Percentiles rank a stretch among this genome's conserved stretches.
These are phyloP conservation scores for Drosophila micromelanica DNA, from an alignment of 1,140 invertebrate genomes.

Conservation along the genomic window DNA sequence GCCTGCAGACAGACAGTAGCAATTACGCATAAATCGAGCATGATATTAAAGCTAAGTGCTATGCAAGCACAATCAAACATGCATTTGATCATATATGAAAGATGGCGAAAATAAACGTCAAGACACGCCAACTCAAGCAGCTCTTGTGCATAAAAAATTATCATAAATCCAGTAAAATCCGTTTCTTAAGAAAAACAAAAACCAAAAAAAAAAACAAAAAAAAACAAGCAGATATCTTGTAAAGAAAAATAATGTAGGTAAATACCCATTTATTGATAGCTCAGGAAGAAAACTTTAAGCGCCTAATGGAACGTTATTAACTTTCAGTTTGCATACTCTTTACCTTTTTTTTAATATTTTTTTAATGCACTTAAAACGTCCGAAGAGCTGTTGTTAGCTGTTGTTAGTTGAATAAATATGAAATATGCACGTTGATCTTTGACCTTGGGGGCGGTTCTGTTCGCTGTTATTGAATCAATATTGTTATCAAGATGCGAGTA, in stretches of 20 bases:
- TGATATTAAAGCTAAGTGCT: neutral
- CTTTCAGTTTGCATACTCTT: too few species aligned
- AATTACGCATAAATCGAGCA: neutral
- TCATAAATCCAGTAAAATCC: neutral
- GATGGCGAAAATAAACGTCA: neutral
- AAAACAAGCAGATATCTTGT: neutral
- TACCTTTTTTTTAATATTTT: neutral
- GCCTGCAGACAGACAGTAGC: neutral
- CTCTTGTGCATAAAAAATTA: neutral
- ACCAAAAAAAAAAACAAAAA: neutral
- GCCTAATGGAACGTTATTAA: too few species aligned
- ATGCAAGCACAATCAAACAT: too few species aligned
- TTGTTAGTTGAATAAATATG: conserved; percentile 15
- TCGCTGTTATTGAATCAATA: conserved; percentile 7
- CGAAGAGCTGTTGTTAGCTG: neutral
- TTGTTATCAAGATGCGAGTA: conserved; percentile 25
- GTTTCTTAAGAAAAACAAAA: too few species aligned
- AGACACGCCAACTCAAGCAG: neutral
- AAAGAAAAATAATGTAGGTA: too few species aligned
- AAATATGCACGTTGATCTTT: conserved; percentile 26
- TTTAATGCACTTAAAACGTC: neutral
- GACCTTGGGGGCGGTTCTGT: conserved; percentile 6
- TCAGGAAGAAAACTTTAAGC: too few species aligned
- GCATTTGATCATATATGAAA: neutral
- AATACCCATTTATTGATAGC: too few species aligned